phyloP scores from a whole-genome alignment of 2,888 invertebrate species.

The Acronicta alni region DNA sequence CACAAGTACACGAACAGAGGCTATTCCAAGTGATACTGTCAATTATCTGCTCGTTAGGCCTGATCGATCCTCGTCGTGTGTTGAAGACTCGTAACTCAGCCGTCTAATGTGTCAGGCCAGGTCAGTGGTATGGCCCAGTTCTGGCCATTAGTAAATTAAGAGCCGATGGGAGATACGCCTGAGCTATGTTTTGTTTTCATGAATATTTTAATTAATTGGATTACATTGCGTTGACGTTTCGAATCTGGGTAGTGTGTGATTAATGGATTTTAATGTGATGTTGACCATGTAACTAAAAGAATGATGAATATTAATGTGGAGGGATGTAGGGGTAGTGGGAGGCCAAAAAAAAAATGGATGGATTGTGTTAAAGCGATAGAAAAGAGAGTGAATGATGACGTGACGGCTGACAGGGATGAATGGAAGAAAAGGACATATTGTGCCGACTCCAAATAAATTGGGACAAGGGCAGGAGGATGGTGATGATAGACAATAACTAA shows the following conservation, averaged over 20 bases:
- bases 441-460: too few species aligned
- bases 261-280: not conserved
- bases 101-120: constrained; percentile 59
- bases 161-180: constrained; percentile 50
- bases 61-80: constrained; percentile 74
- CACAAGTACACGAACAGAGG: constrained; percentile 37
- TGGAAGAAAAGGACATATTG: too few species aligned
- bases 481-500: too few species aligned
- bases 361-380: too few species aligned
- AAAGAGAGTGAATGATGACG: too few species aligned
- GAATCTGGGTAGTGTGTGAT: not conserved
- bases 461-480: too few species aligned
- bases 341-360: too few species aligned
- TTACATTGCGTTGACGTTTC: constrained; percentile 11
- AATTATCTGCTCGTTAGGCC: constrained; percentile 82
- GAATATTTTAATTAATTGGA: constrained; percentile 20
- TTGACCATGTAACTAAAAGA: too few species aligned
- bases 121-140: constrained; percentile 57
- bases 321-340: too few species aligned
- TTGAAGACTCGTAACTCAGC: constrained; percentile 69
- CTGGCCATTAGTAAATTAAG: constrained; percentile 55
- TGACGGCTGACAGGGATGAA: too few species aligned
- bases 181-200: constrained; percentile 49
- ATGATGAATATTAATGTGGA: too few species aligned
- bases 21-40: constrained; percentile 72